Evolutionary conservation across 2,888 invertebrate genomes (phyloP).

Genomic region (Merodon equestris): DNA sequence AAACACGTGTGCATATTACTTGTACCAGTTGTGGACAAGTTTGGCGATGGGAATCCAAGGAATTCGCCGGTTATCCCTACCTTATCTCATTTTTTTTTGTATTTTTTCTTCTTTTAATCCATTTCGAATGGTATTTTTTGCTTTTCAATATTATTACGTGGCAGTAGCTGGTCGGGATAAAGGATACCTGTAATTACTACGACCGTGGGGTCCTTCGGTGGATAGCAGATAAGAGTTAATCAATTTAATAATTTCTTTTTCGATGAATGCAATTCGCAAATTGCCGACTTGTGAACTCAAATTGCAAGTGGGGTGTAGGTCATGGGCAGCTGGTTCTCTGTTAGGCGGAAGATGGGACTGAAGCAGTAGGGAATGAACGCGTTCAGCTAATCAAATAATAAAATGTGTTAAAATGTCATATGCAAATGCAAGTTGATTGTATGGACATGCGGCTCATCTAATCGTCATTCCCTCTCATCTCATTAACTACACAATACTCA

Average conservation of each 20-base stretch:
- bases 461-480: too few species aligned
- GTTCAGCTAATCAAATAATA: too few species aligned
- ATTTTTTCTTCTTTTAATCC: conserved; percentile 48
- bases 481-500: too few species aligned
- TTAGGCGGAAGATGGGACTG: neutral
- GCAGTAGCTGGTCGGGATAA: too few species aligned
- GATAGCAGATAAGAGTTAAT: conserved; percentile 60
- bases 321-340: conserved; percentile 36
- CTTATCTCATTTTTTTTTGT: neutral
- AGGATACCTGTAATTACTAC: conserved; percentile 48
- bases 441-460: too few species aligned
- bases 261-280: conserved; percentile 46
- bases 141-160: conserved; percentile 60
- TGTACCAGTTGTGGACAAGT: conserved; percentile 65
- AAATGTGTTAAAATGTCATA: too few species aligned
- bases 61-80: conserved; percentile 1
- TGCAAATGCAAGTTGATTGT: too few species aligned
- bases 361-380: too few species aligned
- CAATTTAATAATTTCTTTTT: conserved; percentile 63
- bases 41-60: conserved; percentile 56
- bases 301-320: conserved; percentile 2
- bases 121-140: conserved; percentile 34
- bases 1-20: conserved; percentile 63
- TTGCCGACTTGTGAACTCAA: conserved; percentile 1
- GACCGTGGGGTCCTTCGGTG: conserved; percentile 22